phyloP scores from a whole-genome alignment of 1,140 invertebrate species.

The Odontomachus brunneus region DNA sequence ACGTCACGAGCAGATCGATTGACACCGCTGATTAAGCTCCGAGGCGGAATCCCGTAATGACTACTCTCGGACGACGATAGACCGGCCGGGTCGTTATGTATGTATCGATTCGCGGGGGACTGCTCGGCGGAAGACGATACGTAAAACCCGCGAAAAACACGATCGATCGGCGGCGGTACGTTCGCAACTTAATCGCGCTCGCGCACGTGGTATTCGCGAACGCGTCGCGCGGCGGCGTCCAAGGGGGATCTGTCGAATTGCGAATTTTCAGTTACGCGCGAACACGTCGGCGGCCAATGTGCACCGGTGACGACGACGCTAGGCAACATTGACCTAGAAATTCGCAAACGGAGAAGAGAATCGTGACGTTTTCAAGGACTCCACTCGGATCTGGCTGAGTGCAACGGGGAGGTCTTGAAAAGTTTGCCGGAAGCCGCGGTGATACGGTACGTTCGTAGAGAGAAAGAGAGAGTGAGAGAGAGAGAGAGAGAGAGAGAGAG shows the following conservation, averaged over 20 bases:
- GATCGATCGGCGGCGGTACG: not conserved
- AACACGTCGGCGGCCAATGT: not conserved
- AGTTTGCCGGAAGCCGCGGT: constrained; percentile 28
- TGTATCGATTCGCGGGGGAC: constrained; percentile 47
- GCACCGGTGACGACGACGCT: constrained; percentile 19
- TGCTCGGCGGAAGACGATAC: constrained; percentile 21
- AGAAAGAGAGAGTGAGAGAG: too few species aligned
- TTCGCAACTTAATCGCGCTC: constrained; percentile 1
- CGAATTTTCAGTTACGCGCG: constrained; percentile 44
- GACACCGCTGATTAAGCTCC: constrained; percentile 46
- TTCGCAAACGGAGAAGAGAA: constrained; percentile 58
- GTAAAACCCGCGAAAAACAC: constrained; percentile 22
- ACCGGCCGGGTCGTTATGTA: constrained; percentile 34
- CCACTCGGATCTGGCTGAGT: constrained; percentile 30
- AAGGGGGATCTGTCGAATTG: too few species aligned
- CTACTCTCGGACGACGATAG: constrained; percentile 36
- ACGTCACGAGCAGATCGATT: constrained; percentile 53
- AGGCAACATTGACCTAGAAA: constrained; percentile 68
- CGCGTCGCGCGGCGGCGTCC: too few species aligned
- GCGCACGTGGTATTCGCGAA: not conserved
- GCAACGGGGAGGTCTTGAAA: constrained; percentile 39
- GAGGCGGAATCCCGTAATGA: constrained; percentile 52
- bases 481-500: too few species aligned
- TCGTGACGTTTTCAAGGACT: constrained; percentile 65
- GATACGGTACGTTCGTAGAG: constrained; percentile 38